These are phyloP conservation scores for Embiotoca jacksoni DNA, from an alignment of 2,113 vertebrate species.

Conservation along the genomic window DNA sequence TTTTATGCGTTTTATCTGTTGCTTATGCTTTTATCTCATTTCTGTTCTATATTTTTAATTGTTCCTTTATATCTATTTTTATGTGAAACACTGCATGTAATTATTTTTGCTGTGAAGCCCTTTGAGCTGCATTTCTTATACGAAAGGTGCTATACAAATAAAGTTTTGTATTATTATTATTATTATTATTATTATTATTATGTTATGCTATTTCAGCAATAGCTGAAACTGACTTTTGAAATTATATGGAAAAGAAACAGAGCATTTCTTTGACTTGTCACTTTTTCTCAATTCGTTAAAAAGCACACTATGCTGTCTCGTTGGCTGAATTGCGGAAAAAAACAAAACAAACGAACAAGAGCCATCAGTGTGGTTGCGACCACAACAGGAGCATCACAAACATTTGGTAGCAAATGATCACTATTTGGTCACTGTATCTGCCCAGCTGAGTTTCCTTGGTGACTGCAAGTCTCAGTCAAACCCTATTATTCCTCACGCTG, in stretches of 20 bases:
- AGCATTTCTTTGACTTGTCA: not conserved
- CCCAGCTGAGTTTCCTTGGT: constrained; percentile 28
- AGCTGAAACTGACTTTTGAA: constrained; percentile 1
- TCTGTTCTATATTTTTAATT: too few species aligned
- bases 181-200: too few species aligned
- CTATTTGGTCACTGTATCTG: constrained; percentile 9
- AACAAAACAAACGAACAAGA: too few species aligned
- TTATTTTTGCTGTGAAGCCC: too few species aligned
- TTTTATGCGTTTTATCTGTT: too few species aligned
- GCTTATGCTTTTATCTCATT: too few species aligned
- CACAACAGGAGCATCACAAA: not conserved
- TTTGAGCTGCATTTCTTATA: too few species aligned
- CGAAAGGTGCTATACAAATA: too few species aligned
- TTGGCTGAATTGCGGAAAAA: not conserved
- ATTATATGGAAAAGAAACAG: not conserved
- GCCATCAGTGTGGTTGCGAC: too few species aligned
- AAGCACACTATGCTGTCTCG: not conserved
- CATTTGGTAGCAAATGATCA: not conserved
- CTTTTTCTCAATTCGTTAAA: not conserved
- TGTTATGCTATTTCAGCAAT: not conserved
- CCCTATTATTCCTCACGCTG: constrained; percentile 28
- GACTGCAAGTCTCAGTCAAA: constrained; percentile 36
- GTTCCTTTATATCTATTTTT: too few species aligned
- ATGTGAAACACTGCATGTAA: too few species aligned
- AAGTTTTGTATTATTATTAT: too few species aligned